Evolutionary conservation across 2,113 vertebrate species (phyloP).

Genomic region (Loxodonta africana): DNA sequence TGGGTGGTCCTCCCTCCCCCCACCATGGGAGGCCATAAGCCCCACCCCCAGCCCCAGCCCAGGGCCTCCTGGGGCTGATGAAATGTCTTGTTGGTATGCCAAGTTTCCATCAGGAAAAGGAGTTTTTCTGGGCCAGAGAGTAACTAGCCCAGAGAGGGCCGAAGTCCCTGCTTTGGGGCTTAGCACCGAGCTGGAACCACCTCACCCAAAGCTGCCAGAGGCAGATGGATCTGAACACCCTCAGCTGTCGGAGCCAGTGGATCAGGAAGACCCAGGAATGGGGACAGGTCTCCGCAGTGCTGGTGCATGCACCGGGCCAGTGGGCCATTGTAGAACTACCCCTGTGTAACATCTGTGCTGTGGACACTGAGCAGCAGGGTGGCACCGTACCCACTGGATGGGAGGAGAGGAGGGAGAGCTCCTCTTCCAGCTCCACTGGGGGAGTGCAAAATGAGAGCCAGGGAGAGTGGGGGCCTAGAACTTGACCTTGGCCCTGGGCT

Average conservation of each 20-base stretch:
- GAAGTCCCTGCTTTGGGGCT: neutral
- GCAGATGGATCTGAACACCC: fast-evolving
- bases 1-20: neutral
- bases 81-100: neutral
- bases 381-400: neutral
- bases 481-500: neutral
- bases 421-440: neutral
- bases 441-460: neutral
- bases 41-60: fast-evolving
- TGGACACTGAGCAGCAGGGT: neutral
- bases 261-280: neutral
- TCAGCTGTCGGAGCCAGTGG: neutral
- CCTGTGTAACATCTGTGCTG: neutral
- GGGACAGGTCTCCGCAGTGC: neutral
- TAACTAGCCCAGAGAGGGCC: neutral
- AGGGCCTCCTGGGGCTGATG: neutral
- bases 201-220: neutral
- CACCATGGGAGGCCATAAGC: neutral
- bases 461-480: neutral
- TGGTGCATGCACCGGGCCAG: neutral
- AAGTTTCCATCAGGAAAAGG: neutral
- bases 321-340: neutral
- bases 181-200: neutral
- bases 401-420: neutral
- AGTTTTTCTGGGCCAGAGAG: neutral